These are phyloP conservation scores for Crotalus helleri DNA, from an alignment of 2,113 vertebrate species.

Conservation along the genomic window DNA sequence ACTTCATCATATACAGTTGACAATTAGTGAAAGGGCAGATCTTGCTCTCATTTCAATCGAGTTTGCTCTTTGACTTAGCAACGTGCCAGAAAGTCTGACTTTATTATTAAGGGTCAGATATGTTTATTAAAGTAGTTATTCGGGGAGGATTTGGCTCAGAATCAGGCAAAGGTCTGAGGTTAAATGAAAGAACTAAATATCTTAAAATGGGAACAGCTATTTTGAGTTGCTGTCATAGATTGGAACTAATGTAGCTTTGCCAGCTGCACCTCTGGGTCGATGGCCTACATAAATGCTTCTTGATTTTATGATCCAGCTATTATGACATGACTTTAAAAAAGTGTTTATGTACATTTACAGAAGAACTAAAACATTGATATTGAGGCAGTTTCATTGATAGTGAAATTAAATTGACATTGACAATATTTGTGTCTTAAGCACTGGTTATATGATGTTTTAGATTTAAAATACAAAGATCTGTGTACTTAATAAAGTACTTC, in stretches of 20 bases:
- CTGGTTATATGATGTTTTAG: background rate
- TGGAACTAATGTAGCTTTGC: background rate
- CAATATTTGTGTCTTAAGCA: slow-evolving; percentile 15
- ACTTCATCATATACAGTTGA: background rate
- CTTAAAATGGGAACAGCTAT: background rate
- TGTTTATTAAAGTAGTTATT: background rate
- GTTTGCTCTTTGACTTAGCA: background rate
- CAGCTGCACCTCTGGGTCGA: background rate
- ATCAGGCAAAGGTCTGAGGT: background rate
- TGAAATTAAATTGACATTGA: background rate
- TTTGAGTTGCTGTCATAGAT: background rate
- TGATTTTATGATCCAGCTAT: background rate
- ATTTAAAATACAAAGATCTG: background rate
- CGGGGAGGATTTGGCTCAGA: background rate
- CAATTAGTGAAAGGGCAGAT: background rate
- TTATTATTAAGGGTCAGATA: background rate
- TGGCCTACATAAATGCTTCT: slow-evolving; percentile 4
- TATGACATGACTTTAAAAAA: background rate
- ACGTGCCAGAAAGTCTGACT: background rate
- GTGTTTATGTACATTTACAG: slow-evolving; percentile 32
- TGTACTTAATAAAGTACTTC: background rate
- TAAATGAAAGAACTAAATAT: background rate
- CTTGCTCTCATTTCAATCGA: background rate
- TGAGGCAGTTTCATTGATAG: background rate
- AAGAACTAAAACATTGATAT: slow-evolving; percentile 1